Evolutionary conservation across 2,888 invertebrate species (phyloP), one percentile per base, ranked within the genome.

Genomic region (Syrista parreyssii): DNA sequence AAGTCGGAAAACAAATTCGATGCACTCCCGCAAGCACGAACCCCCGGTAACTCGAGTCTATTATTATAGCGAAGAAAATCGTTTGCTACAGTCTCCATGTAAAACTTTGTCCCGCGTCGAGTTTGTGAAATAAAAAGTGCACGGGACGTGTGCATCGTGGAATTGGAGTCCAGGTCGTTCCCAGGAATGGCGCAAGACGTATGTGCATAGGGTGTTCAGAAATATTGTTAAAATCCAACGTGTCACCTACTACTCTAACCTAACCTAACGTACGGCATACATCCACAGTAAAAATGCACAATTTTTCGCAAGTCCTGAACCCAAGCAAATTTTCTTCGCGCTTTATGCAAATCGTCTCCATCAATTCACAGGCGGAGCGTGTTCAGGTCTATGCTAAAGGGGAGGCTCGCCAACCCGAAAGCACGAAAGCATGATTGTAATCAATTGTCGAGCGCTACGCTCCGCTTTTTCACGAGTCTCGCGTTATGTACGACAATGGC

Each of bases 301-400:
- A 55, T 23, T 55, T 55, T 55, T 55, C 55, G 55, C 55, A 55
- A 55, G 55, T 23, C 2, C 9, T 6, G 23, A 55, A 23, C 55
- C 55, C 55, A 55, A 55, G 55, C 23, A 55, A 55, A 55, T 55
- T 55, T 55, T 55, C 55, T 55, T 55, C 31, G 71, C 71, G 71
- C 71, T 71, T 71, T 71, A 71, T 71, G 71, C 71, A 71, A 71
- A 71, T 71, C 71, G 31, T 15, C 12, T 0, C 32, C 71, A 71
- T 71, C 31, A 71, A 71, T 71, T 71, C 15, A 31, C 71, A 23
- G 55, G 1, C 55, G 55, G 23, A 55, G 55, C 55, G 55, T 55
- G 55, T 55, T 9, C 55, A 9, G 55, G 55, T 55, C 55, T 55
- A 23, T 55, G 55, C 55, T n/a, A 36, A 36, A 9, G 23, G 55